Evolutionary conservation across 2,888 invertebrate species (phyloP), one percentile per base, ranked within the genome.

Genomic region (Acleris laterana): DNA sequence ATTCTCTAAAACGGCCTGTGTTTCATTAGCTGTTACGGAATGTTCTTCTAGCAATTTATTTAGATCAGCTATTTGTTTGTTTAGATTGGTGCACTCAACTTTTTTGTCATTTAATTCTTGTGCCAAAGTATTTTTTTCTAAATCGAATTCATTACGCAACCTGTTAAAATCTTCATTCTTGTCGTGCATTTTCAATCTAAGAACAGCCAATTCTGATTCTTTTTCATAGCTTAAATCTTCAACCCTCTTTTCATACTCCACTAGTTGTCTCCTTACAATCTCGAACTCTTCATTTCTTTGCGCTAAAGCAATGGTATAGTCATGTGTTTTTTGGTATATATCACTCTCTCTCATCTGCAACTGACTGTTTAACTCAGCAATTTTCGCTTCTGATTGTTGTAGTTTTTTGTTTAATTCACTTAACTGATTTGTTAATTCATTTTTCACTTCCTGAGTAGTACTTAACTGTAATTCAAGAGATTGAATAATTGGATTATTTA

Each of bases 1-100:
- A 58, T 93, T 94, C 77, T 95, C 95, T 58, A 96, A 87, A 0
- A 94, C 95, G 2, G 87, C 79, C 76, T 95, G 94, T 75, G 95
- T 83, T 77, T 95, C 95, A 0, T 80, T 74, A n/a, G 94, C 73
- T 76, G 94, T 94, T 44, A 82, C 88, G 9, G 93, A 86, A 74
- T 95, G 93, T 71, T 94, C 94, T 72, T 94, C 93, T 56, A 94
- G 81, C 17, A 93, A 75, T 28, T 83, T 83, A 68, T 93, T 89
- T 56, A 95, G 88, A 69, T 95, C 94, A 7, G 84, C 78, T 46
- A 95, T 88, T 73, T 90, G 89, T 72, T 86, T 88, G 74, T 93
- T 92, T 1, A 94, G 77, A 74, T 86, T 90, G 58, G 88, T 90
- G 71, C 91, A 92, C 81, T 94, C 93, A 49, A 87, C 73, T 68